Evolutionary conservation across 2,113 vertebrate species (phyloP).

Genomic region (Hemiprocne comata): DNA sequence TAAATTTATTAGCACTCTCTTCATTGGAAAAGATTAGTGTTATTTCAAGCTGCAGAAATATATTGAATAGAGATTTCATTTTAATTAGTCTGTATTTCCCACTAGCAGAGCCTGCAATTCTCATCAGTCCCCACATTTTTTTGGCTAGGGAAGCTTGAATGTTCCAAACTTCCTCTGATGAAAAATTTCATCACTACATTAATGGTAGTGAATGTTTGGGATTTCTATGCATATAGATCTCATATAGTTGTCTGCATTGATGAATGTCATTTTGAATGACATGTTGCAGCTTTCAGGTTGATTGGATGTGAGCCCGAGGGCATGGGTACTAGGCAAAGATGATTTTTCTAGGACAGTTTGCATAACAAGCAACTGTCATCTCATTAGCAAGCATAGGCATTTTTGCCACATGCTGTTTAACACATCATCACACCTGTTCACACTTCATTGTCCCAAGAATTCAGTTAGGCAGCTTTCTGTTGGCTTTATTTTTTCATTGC

Average conservation of each 20-base stretch:
- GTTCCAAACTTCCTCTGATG: not conserved
- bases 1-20: constrained; percentile 18
- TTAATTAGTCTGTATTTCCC: constrained; percentile 31
- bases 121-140: not conserved
- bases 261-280: constrained; percentile 38
- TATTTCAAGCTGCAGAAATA: constrained; percentile 44
- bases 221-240: constrained; percentile 21
- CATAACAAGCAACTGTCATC: constrained; percentile 62
- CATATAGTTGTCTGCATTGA: constrained; percentile 13
- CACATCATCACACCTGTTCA: constrained; percentile 60
- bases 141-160: not conserved
- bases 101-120: not conserved
- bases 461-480: constrained; percentile 9
- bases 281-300: constrained; percentile 7
- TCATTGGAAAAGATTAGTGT: not conserved
- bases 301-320: constrained; percentile 63
- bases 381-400: constrained; percentile 60
- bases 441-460: constrained; percentile 51
- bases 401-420: constrained; percentile 68
- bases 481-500: constrained; percentile 5
- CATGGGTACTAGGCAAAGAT: constrained; percentile 36
- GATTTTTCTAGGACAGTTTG: constrained; percentile 57
- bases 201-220: not conserved
- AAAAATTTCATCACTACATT: not conserved
- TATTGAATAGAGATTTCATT: not conserved